Base-by-base conservation (phyloP, 2,797 vertebrate genomes). In the Acipenser transmontanus region DNA sequence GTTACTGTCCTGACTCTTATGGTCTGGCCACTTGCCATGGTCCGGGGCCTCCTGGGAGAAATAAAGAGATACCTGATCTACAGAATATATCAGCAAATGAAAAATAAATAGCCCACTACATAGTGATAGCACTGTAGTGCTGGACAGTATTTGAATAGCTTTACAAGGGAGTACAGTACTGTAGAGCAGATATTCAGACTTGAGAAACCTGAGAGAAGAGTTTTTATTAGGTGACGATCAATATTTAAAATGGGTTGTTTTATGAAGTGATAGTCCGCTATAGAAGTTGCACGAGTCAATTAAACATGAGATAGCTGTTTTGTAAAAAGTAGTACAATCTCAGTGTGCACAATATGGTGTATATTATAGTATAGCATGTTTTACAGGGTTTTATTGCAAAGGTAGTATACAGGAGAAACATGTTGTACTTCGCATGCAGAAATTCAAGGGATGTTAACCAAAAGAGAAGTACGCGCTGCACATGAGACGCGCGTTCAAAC, bases 231-330 rank as follows among this genome's bases (percentile, higher is more conserved):
- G 69, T 69, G 34, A 66, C 75, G 73, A 80, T 80, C 72, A 73
- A 76, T 77, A 76, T 77, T 77, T 73, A 70, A 76, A 73, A 71
- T 62, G 62, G 69, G 76, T 76, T 74, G 67, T 76, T 78, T 79
- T 71, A 74, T 70, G 76, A 68, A 51, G 60, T 72, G 69, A 66
- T 72, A 68, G 67, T 65, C 57, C 17, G 59, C 64, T 51, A 54
- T 69, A 61, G 61, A 76, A 72, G 77, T 77, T 13, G 49, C 67
- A 74, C 72, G 67, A 68, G 68, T 62, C 71, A 75, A 69, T 79
- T 74, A 71, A 56, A 48, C 64, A 59, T 4, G 4, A 34, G 34
- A 34, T 4, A 59, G 60, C 63, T 34, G 34, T 34, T 34, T 34
- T 34, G 4, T 67, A 71, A 61, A 62, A 76, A 77, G 74, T 75